phyloP scores from a whole-genome alignment of 30 jellyfish, hydroid and myxozoan genomes.

The Sanderia malayensis region DNA sequence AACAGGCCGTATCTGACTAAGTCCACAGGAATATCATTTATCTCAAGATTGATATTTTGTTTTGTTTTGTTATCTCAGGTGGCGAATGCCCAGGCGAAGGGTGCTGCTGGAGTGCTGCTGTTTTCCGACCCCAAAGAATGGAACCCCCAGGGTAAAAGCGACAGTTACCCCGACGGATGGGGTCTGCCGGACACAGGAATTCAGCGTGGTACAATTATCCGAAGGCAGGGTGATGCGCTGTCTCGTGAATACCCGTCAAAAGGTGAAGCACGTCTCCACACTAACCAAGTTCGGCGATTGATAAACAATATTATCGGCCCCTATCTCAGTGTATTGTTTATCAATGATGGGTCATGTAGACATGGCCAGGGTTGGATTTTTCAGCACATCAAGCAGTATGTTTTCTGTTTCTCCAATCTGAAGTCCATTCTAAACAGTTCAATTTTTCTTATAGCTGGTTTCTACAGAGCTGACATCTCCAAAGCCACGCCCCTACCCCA shows the following conservation, averaged over 20 bases:
- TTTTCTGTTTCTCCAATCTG: no score
- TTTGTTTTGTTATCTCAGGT: constrained; percentile 57
- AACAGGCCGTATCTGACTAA: no score
- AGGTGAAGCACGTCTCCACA: no score
- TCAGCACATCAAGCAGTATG: no score
- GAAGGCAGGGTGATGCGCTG: constrained; percentile 90
- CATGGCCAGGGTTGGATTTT: no score
- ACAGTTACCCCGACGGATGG: constrained; percentile 87
- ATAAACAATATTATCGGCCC: no score
- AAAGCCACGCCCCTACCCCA: constrained; percentile 63
- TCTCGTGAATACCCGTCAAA: constrained; percentile 95
- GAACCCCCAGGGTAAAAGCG: constrained; percentile 55
- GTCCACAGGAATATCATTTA: no score
- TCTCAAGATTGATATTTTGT: no score
- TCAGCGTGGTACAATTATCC: constrained; percentile 91
- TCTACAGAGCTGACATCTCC: constrained; percentile 55
- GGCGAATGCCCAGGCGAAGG: constrained; percentile 56
- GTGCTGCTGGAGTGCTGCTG: constrained; percentile 74
- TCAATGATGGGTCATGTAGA: no score
- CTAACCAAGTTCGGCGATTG: no score
- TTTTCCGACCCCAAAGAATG: constrained; percentile 84
- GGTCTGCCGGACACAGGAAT: constrained; percentile 67
- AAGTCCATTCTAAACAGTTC: not conserved
- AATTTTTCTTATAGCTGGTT: constrained; percentile 67
- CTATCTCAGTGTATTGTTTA: no score